Percentiles rank a stretch among this genome's conserved stretches.
phyloP scores from a whole-genome alignment of 2,113 vertebrate genomes.

The Psilopsiagon aurifrons region DNA sequence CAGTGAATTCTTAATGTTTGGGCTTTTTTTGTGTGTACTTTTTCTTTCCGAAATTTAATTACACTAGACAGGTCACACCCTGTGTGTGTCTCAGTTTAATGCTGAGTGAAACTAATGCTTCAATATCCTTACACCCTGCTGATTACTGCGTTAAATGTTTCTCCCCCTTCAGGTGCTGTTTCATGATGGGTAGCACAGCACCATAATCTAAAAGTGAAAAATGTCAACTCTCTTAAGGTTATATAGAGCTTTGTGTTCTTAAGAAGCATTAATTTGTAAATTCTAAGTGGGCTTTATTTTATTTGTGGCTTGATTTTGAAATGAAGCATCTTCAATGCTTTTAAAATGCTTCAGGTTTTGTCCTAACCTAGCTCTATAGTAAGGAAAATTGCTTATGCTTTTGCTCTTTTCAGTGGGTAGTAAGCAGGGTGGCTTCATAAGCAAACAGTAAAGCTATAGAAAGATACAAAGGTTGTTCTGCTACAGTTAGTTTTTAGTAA shows the following conservation, averaged over 20 bases:
- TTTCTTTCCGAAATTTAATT: not conserved
- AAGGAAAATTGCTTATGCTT: not conserved
- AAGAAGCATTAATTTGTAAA: not conserved
- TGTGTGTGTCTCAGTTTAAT: not conserved
- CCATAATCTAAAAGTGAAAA: not conserved
- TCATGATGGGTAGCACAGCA: not conserved
- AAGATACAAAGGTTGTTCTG: not conserved
- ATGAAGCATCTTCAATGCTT: not conserved
- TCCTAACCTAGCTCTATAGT: not conserved
- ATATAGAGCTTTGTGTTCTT: not conserved
- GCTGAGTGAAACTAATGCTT: not conserved
- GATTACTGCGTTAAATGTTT: not conserved
- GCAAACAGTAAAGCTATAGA: not conserved
- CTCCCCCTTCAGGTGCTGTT: not conserved
- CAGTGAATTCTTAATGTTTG: not conserved
- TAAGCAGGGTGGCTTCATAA: not conserved
- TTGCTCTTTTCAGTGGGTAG: not conserved
- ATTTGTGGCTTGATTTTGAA: not conserved
- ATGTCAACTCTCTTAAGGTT: not conserved
- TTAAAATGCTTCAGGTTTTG: not conserved
- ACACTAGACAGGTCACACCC: not conserved
- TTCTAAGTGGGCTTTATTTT: not conserved
- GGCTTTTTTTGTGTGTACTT: not conserved
- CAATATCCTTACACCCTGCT: not conserved
- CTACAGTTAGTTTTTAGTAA: not conserved